A percentile compares a stretch with the other conserved stretches of the same genome.
Evolutionary conservation across 2,113 vertebrate genomes (phyloP).

Genomic region (Cyrtonyx montezumae): DNA sequence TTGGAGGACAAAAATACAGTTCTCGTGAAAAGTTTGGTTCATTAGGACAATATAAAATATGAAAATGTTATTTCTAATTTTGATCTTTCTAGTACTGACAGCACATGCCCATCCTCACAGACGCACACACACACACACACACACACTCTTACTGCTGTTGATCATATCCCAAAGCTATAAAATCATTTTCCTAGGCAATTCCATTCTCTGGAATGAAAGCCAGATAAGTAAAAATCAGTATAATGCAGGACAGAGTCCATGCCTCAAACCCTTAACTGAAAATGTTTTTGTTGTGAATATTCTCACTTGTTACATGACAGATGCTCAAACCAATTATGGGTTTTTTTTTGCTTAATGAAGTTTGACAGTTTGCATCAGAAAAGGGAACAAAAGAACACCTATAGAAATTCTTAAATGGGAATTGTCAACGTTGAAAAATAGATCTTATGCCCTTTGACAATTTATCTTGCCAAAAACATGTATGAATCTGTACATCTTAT

Average conservation of each 20-base stretch:
- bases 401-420: not conserved
- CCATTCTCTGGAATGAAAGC: not conserved
- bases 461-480: not conserved
- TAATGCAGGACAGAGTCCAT: not conserved
- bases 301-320: not conserved
- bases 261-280: not conserved
- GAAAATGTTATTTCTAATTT: not conserved
- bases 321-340: not conserved
- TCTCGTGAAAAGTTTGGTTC: not conserved
- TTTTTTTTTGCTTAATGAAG: not conserved
- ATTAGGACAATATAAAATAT: not conserved
- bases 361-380: conserved; percentile 24
- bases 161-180: not conserved
- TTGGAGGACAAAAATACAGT: not conserved
- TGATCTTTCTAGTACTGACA: not conserved
- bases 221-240: not conserved
- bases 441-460: not conserved
- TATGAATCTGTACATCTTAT: not conserved
- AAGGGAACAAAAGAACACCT: not conserved
- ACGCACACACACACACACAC: not conserved
- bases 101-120: not conserved
- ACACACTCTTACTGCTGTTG: not conserved
- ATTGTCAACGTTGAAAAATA: not conserved
- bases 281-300: not conserved
- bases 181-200: not conserved